A percentile compares a stretch with the other conserved stretches of the same genome.
Evolutionary conservation across 2,888 invertebrate genomes (phyloP).

Genomic region (Athalia rosae): DNA sequence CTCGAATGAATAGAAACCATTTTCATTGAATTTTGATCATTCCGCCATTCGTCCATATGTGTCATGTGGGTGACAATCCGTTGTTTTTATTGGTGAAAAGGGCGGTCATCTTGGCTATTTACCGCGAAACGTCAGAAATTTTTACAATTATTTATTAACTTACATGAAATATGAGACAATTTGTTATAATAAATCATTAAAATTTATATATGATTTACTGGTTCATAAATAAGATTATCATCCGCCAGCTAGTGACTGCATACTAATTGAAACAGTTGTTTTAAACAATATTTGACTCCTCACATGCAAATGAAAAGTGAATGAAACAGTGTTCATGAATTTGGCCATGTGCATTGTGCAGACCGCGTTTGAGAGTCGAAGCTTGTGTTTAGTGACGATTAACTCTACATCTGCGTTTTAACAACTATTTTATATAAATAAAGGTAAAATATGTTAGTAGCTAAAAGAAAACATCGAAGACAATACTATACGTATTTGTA

Average conservation of each 20-base stretch:
- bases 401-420: slow-evolving; percentile 33
- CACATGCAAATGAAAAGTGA: slow-evolving; percentile 8
- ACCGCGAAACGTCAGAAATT: slow-evolving; percentile 37
- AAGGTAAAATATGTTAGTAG: background rate
- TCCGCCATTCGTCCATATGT: slow-evolving; percentile 3
- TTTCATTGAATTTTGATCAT: background rate
- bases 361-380: slow-evolving; percentile 43
- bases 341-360: slow-evolving; percentile 38
- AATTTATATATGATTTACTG: background rate
- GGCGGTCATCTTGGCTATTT: slow-evolving; percentile 8
- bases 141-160: background rate
- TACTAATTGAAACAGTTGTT: background rate
- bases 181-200: background rate
- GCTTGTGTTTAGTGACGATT: slow-evolving; percentile 42
- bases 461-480: background rate
- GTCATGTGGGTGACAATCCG: slow-evolving; percentile 20
- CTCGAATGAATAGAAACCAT: background rate
- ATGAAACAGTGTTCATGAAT: slow-evolving; percentile 35
- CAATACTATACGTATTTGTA: slow-evolving; percentile 16
- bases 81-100: slow-evolving; percentile 16
- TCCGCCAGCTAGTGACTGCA: background rate
- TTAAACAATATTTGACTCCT: slow-evolving; percentile 30
- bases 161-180: slow-evolving; percentile 3
- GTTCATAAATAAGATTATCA: background rate
- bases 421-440: slow-evolving; percentile 37